These are phyloP conservation scores for Clamator glandarius DNA, from an alignment of 2,797 vertebrate genomes.

Conservation along the genomic window DNA sequence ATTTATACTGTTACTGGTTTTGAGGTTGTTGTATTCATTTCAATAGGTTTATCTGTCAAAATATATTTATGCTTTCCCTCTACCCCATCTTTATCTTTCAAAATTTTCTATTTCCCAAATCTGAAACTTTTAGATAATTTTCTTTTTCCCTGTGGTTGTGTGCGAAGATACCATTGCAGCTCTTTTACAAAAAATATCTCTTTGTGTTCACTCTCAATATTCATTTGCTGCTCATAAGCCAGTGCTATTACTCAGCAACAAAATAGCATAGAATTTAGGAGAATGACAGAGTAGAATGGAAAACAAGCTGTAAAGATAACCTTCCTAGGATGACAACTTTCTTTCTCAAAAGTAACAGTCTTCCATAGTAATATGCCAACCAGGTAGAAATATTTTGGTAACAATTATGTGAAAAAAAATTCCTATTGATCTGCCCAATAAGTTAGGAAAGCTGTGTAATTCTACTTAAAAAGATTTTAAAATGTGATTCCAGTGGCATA, in stretches of 20 bases:
- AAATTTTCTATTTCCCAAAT: background rate
- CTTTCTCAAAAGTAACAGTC: background rate
- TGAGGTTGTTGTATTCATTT: background rate
- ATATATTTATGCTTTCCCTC: background rate
- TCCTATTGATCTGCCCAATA: background rate
- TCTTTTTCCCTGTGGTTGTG: background rate
- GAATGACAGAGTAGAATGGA: accelerated
- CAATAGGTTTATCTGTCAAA: no score
- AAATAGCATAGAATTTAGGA: no score
- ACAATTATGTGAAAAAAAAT: background rate
- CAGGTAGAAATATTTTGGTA: background rate
- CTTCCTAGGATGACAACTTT: background rate
- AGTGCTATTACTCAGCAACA: accelerated
- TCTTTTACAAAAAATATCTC: background rate
- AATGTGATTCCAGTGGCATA: background rate
- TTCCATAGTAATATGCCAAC: background rate
- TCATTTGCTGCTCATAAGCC: background rate
- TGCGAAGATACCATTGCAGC: background rate
- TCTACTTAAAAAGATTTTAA: background rate
- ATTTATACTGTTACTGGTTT: background rate
- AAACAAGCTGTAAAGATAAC: background rate
- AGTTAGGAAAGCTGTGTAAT: background rate
- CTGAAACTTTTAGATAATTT: background rate
- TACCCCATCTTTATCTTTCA: background rate
- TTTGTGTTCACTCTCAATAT: background rate